phyloP scores from a whole-genome alignment of 2,113 vertebrate genomes.

The Diphyllodes magnificus region DNA sequence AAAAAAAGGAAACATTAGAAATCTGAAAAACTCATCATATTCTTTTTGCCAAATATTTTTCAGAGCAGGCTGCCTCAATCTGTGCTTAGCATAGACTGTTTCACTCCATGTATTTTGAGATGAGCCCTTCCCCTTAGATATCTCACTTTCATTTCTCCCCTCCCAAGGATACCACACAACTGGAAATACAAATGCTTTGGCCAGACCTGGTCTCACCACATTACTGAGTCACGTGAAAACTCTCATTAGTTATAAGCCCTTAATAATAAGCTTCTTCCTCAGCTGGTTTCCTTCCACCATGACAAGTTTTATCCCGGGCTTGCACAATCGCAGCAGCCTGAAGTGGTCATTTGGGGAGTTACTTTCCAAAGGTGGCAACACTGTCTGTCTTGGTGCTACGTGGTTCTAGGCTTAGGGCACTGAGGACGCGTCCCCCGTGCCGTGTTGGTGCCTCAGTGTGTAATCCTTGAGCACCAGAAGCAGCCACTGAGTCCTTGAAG shows the following conservation, averaged over 20 bases:
- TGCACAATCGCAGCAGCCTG: neutral
- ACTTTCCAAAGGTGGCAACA: neutral
- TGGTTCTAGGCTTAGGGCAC: neutral
- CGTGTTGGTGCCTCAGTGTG: neutral
- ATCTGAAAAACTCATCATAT: neutral
- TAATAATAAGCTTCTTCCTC: neutral
- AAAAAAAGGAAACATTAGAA: neutral
- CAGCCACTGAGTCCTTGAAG: neutral
- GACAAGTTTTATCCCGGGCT: neutral
- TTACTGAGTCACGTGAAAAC: neutral
- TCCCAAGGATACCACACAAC: neutral
- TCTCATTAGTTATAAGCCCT: neutral
- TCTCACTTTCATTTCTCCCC: neutral
- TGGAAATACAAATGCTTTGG: neutral
- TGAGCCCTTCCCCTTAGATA: neutral
- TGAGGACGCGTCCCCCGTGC: neutral
- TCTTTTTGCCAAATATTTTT: neutral
- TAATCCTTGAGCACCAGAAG: neutral
- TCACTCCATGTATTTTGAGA: neutral
- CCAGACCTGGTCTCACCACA: neutral
- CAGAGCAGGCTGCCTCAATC: neutral
- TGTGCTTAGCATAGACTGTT: neutral
- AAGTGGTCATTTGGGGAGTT: neutral
- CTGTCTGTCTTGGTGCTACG: neutral
- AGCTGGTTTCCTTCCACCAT: neutral